Evolutionary conservation across 2,888 invertebrate species (phyloP), one percentile per base, ranked within the genome.

Genomic region (Mactromeris polynyma): DNA sequence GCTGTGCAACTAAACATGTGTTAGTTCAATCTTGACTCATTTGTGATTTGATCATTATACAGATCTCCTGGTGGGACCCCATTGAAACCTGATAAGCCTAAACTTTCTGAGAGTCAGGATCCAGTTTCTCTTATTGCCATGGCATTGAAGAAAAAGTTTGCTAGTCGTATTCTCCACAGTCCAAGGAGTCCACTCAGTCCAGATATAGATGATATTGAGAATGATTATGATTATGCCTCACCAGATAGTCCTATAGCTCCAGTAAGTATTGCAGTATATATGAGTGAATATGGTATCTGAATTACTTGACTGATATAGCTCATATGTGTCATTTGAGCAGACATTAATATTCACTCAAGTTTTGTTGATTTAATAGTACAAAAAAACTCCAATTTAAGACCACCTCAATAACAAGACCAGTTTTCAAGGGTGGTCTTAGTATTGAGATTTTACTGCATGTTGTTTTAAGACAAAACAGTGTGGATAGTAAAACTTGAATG

Each of bases 21-120:
- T 73, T 33, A 1, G 17, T 78, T n/a, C 33, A 78, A 31, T 38
- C 31, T 78, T 42, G 0, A 42, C 33, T 78, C n/a, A n/a, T n/a
- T 11, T 38, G 38, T 40, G 9, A 64, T 64, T 64, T 64, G n/a
- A 26, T 64, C 26, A 4, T 46, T 2, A 46, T 21, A 79, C 93
- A 97, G 96, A 88, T 96, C 97, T 31, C 97, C 97, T 17, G 96
- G 96, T 58, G 97, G 97, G 9, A 97, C 97, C 9, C 97, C 97
- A 6, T 46, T 96, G 40, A 93, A 94, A 79, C 40, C 77, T 26
- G 91, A 92, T 64, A 93, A 93, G n/a, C 94, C 94, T 1, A 91
- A 86, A 38, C 81, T 84, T 17, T 46, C 85, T 46, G 92, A 92
- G 6, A 38, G 69, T 21, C 92, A 88, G 81, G 97, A 97, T 89